These are phyloP conservation scores for Sebastes cheni DNA, from an alignment of 2,797 vertebrate genomes.

Conservation along the genomic window DNA sequence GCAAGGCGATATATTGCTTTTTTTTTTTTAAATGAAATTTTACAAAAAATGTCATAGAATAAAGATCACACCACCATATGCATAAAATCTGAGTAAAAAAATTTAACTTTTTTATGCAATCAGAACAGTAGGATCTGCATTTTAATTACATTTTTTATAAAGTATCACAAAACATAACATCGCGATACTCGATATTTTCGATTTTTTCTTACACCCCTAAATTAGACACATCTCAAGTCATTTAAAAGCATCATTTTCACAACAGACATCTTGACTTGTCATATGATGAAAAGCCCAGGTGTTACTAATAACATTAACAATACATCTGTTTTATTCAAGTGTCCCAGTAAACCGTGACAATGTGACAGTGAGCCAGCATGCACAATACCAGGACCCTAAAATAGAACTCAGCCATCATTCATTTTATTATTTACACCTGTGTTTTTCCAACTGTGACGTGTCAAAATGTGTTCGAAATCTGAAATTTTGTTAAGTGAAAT, in stretches of 20 bases:
- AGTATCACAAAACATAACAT: no score
- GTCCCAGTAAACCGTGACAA: neutral
- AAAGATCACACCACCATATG: no score
- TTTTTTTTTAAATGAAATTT: no score
- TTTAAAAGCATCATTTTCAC: neutral
- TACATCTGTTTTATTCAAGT: neutral
- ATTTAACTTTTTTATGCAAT: no score
- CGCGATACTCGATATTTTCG: accelerated
- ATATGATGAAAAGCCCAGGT: neutral
- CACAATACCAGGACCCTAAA: neutral
- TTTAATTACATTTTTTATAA: no score
- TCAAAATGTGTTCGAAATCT: neutral
- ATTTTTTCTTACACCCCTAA: no score
- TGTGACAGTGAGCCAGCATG: neutral
- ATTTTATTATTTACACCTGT: neutral
- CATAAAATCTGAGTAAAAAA: no score
- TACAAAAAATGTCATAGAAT: accelerated
- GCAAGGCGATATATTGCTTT: no score
- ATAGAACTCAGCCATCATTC: neutral
- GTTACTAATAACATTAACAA: neutral
- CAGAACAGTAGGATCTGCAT: no score
- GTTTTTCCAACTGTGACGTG: neutral
- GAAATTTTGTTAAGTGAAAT: neutral
- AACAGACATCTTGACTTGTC: neutral
- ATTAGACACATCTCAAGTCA: neutral